A percentile compares a stretch with the other conserved stretches of the same genome.
Conservation (phyloP, 2,113 vertebrate species). For the Mandrillus leucophaeus region DNA sequence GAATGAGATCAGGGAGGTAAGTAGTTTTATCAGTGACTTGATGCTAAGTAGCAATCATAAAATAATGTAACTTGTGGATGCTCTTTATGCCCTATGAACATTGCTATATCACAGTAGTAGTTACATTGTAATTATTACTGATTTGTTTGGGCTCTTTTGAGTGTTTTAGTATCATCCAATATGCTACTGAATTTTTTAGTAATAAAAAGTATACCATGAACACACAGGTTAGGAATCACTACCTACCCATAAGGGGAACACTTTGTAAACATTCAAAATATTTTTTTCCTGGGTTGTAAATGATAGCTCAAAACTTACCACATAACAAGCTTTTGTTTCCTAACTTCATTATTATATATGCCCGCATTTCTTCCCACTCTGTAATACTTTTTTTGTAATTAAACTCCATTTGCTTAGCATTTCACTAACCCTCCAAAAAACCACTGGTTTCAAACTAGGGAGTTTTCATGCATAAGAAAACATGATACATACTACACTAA, state of each 20-base stretch:
- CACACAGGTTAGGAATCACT: neutral
- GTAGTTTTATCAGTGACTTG: neutral
- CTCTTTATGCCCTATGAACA: neutral
- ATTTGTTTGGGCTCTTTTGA: neutral
- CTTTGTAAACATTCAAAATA: constrained; percentile 6
- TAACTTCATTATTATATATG: neutral
- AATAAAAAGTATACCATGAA: constrained; percentile 3
- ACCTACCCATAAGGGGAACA: neutral
- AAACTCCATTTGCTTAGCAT: constrained; percentile 28
- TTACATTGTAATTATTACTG: neutral
- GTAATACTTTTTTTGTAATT: constrained; percentile 34
- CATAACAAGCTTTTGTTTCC: neutral
- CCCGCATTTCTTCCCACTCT: neutral
- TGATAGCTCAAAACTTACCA: neutral
- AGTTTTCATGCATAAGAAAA: neutral
- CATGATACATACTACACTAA: neutral
- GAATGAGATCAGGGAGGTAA: constrained; percentile 17
- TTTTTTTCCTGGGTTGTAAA: constrained; percentile 37
- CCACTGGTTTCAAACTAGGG: neutral
- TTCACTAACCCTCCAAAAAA: neutral
- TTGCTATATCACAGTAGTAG: neutral
- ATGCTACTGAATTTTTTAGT: neutral
- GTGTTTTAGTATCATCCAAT: neutral
- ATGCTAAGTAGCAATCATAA: neutral
- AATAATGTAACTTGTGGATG: neutral